phyloP scores from a whole-genome alignment of 2,113 vertebrate genomes.

The Castor canadensis region DNA sequence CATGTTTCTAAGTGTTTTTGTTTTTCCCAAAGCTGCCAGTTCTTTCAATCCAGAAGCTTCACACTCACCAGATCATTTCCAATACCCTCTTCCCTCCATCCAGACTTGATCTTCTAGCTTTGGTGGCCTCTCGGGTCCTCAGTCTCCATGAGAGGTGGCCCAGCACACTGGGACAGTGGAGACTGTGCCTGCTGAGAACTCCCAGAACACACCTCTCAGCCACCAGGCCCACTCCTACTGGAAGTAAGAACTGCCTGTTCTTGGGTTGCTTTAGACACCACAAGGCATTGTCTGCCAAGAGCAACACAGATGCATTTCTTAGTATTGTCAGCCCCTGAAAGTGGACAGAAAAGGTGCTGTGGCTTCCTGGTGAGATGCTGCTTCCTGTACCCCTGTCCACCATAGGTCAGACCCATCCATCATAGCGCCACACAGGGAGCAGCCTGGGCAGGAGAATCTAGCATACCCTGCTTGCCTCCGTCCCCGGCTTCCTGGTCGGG shows the following conservation, averaged over 20 bases:
- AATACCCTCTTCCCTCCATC: not conserved
- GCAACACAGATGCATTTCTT: not conserved
- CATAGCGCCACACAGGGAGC: no score
- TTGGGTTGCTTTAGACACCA: no score
- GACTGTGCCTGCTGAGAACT: rapidly evolving
- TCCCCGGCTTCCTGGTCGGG: not conserved
- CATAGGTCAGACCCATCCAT: no score
- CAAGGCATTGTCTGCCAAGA: not conserved
- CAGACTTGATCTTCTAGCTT: not conserved
- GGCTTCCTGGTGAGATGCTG: no score
- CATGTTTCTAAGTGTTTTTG: not conserved
- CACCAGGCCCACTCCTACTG: not conserved
- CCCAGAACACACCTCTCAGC: not conserved
- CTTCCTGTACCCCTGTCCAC: not conserved
- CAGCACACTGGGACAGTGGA: not conserved
- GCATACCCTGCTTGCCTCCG: not conserved
- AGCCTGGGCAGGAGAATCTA: no score
- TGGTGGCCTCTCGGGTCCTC: no score
- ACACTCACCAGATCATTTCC: not conserved
- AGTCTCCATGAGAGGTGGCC: not conserved
- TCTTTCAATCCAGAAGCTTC: not conserved
- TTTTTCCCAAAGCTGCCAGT: not conserved
- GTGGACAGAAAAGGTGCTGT: not conserved
- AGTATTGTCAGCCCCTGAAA: not conserved
- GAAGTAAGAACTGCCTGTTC: not conserved